Base-by-base conservation (phyloP, 2,113 vertebrate genomes). In the Athene noctua region DNA sequence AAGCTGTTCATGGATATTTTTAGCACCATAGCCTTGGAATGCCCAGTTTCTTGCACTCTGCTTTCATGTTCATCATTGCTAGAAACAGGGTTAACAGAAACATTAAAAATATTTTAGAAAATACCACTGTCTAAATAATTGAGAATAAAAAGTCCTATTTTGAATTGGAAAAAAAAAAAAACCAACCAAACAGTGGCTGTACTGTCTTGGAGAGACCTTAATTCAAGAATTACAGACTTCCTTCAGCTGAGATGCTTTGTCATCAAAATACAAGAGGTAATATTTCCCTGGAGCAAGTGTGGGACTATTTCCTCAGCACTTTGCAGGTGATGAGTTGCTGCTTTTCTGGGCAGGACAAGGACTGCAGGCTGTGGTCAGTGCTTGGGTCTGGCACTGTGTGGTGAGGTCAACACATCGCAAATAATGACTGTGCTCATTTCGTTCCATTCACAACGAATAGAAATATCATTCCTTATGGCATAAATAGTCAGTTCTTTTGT, bases 101-200 rank as follows among this genome's bases (percentile, higher is more conserved):
- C 38, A 57, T 88, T 88, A 27, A 54, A 90, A 89, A 66, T 46
- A 63, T 62, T 44, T 55, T 40, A n/a, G 26, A n/a, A 83, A 92
- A 68, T 36, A 6, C 18, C 36, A 13, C 0, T 21, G 14, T 65
- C 29, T 70, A 18, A 80, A 15, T 61, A 11, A 29, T 4, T 18
- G 34, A 17, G 29, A 57, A 7, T 34, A 15, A 9, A 9, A 74
- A 87, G 44, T 42, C 18, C 9, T 29, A 19, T 38, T 79, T 63
- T 68, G 32, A 58, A 52, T 19, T 27, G 55, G 59, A 73, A 63
- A 9, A 22, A 63, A 18, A 46, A 46, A 46, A 7, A 46, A 46
- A 38, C n/a, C n/a, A n/a, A n/a, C n/a, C n/a, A n/a, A n/a, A n/a
- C n/a, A 47, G 1, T 11, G 54, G 2, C 38, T 67, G 47, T 72